Percentiles rank a stretch among this genome's conserved stretches.
These are phyloP conservation scores for Endotricha flammealis DNA, from an alignment of 2,888 invertebrate species.

Conservation along the genomic window DNA sequence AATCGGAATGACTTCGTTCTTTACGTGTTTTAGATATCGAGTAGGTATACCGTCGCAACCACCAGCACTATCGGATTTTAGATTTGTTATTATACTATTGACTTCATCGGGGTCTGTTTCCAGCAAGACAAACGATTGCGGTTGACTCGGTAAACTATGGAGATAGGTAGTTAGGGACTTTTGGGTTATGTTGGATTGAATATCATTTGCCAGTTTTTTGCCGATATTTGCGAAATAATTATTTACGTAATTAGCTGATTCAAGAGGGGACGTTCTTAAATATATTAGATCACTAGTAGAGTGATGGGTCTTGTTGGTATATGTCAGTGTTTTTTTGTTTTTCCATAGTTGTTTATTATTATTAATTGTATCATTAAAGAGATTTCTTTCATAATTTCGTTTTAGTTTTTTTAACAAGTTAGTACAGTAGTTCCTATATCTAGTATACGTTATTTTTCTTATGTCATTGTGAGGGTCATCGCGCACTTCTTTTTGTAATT, in stretches of 20 bases:
- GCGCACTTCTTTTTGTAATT: no score
- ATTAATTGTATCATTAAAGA: neutral
- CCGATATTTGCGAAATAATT: conserved; percentile 11
- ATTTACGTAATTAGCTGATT: conserved; percentile 9
- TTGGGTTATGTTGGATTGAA: neutral
- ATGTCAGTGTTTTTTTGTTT: neutral
- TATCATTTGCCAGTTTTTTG: conserved; percentile 7
- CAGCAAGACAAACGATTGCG: conserved; percentile 12
- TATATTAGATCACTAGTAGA: neutral
- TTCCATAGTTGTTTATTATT: no score
- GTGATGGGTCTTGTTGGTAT: neutral
- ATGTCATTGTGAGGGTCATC: no score
- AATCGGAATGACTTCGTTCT: conserved; percentile 8
- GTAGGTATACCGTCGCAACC: conserved; percentile 13
- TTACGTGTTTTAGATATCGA: conserved; percentile 9
- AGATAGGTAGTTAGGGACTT: neutral
- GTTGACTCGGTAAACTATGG: neutral
- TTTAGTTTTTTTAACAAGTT: conserved; percentile 9
- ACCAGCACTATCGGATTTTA: conserved; percentile 13
- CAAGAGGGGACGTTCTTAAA: neutral
- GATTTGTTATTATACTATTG: conserved; percentile 2
- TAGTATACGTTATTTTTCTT: no score
- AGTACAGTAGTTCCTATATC: no score
- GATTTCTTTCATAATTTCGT: conserved; percentile 5
- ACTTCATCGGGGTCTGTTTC: conserved; percentile 12